phyloP scores from a whole-genome alignment of 2,888 invertebrate genomes.

The Erannis defoliaria region DNA sequence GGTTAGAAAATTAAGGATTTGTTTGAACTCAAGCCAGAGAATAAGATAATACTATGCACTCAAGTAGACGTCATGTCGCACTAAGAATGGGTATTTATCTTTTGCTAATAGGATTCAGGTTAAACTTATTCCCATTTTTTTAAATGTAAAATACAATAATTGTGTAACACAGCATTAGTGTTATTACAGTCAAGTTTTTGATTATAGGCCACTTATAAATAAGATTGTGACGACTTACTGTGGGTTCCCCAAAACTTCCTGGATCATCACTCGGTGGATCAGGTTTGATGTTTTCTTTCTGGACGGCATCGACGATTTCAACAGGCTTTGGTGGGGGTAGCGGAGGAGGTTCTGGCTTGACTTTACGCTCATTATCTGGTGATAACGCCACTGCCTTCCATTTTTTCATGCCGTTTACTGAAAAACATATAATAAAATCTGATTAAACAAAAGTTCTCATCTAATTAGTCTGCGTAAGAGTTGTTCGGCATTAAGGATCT shows the following conservation, averaged over 20 bases:
- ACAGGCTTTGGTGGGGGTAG: conserved; percentile 48
- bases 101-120: too few relatives aligned
- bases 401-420: conserved; percentile 89
- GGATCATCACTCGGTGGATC: conserved; percentile 60
- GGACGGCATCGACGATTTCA: conserved; percentile 57
- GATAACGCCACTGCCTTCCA: conserved; percentile 93
- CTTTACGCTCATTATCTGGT: conserved; percentile 87
- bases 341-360: conserved; percentile 59
- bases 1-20: too few relatives aligned
- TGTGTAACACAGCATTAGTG: too few relatives aligned
- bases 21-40: too few relatives aligned
- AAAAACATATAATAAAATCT: conserved; percentile 4
- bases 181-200: too few relatives aligned
- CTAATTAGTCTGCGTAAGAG: neutral
- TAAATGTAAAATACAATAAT: too few relatives aligned
- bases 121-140: neutral
- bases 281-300: conserved; percentile 79
- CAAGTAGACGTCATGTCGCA: too few relatives aligned
- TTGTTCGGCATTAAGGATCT: conserved; percentile 19
- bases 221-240: conserved; percentile 61
- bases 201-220: neutral
- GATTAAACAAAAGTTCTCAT: neutral
- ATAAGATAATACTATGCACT: too few relatives aligned
- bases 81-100: too few relatives aligned
- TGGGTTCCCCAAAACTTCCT: conserved; percentile 70